phyloP scores from a whole-genome alignment of 1,140 invertebrate species.

The Drosophila pachea region DNA sequence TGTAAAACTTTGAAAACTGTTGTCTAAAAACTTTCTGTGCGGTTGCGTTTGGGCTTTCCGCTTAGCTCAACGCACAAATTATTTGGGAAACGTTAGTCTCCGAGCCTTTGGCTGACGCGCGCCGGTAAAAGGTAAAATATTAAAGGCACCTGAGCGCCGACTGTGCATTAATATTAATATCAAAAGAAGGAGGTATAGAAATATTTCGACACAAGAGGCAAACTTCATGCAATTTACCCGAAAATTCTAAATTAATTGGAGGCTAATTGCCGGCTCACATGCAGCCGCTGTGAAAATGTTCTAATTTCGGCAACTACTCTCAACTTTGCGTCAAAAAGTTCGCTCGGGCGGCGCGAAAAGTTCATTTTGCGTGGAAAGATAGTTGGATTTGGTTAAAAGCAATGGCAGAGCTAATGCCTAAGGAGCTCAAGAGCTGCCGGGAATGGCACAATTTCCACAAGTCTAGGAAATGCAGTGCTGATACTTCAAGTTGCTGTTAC shows the following conservation, averaged over 20 bases:
- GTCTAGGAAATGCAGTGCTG: too few relatives aligned
- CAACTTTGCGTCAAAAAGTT: not conserved
- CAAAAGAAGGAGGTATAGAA: not conserved
- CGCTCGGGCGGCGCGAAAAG: not conserved
- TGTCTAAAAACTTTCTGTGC: slow-evolving; percentile 72
- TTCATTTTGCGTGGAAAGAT: not conserved
- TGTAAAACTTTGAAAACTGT: slow-evolving; percentile 75
- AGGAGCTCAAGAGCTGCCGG: too few relatives aligned
- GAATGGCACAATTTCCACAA: too few relatives aligned
- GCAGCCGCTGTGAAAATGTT: not conserved
- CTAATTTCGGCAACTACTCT: not conserved
- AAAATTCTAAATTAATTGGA: slow-evolving; percentile 28
- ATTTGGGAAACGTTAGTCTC: slow-evolving; percentile 62
- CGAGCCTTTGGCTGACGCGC: slow-evolving; percentile 5
- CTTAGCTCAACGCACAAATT: slow-evolving; percentile 73
- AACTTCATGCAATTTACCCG: slow-evolving; percentile 9
- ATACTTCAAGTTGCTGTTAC: too few relatives aligned
- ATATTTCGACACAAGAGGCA: not conserved
- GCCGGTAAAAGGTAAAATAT: slow-evolving; percentile 13
- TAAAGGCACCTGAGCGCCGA: slow-evolving; percentile 16
- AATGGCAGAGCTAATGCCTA: not conserved
- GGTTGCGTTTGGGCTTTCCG: slow-evolving; percentile 61
- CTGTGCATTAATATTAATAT: slow-evolving; percentile 39
- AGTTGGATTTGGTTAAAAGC: not conserved
- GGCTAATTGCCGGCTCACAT: slow-evolving; percentile 11